These are phyloP conservation scores for Drosophila takahashii DNA, from an alignment of 1,140 invertebrate genomes.

Conservation along the genomic window DNA sequence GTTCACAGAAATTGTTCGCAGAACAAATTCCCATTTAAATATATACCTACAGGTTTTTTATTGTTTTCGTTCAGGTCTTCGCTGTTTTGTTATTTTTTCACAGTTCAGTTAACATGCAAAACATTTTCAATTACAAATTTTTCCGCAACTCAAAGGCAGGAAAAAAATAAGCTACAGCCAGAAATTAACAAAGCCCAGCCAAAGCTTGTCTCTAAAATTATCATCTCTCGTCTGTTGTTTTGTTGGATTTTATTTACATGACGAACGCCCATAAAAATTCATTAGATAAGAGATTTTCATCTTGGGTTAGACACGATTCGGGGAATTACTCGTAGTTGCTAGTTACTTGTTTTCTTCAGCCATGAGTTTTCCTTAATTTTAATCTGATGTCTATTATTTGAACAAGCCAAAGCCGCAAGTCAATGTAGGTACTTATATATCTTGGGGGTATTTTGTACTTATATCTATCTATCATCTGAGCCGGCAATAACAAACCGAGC, in stretches of 20 bases:
- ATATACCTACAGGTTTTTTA: constrained; percentile 2
- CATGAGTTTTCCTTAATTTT: constrained; percentile 26
- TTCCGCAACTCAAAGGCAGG: constrained; percentile 20
- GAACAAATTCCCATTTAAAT: constrained; percentile 44
- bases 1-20: constrained; percentile 23
- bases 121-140: constrained; percentile 52
- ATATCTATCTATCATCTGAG: constrained; percentile 16
- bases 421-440: not conserved
- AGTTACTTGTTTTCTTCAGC: constrained; percentile 9
- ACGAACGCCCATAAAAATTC: constrained; percentile 28
- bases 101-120: constrained; percentile 52
- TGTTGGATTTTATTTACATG: constrained; percentile 32
- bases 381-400: constrained; percentile 12
- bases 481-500: constrained; percentile 44
- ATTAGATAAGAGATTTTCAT: constrained; percentile 50
- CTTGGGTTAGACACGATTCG: constrained; percentile 31
- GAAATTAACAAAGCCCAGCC: constrained; percentile 31
- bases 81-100: constrained; percentile 14
- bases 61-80: not conserved
- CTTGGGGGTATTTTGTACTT: not conserved
- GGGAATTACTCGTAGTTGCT: constrained; percentile 32
- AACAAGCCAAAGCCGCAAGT: constrained; percentile 35
- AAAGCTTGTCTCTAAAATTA: constrained; percentile 42
- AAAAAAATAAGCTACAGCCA: constrained; percentile 11
- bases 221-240: constrained; percentile 12